Evolutionary conservation across 2,888 invertebrate genomes (phyloP), one percentile per base, ranked within the genome.

Genomic region (Tholera decimalis): DNA sequence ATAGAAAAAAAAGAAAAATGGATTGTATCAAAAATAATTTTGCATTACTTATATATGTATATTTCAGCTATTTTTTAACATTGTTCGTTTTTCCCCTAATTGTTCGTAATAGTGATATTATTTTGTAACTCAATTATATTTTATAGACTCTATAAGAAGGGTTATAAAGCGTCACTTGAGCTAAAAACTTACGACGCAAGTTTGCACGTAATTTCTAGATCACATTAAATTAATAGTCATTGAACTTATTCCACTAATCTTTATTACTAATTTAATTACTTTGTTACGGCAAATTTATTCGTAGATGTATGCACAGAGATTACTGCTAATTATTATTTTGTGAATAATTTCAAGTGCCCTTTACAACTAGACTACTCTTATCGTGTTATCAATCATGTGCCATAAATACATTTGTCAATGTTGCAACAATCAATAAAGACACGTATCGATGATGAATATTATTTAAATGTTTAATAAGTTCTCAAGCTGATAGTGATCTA

Each of bases 291-390:
- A 63, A 59, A 62, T 70, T 57, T 71, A 77, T 60, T 46, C 60
- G 22, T 47, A 50, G 37, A 49, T 30, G 72, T 74, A 72, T 39
- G 24, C 73, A 67, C 68, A 63, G 54, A 63, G 55, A 65, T 65
- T 28, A 24, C 37, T 2, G 18, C 30, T 43, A 54, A 60, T 60
- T 33, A 50, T 60, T 39, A 67, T 58, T n/a, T 64, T 37, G 56
- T 35, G 20, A 73, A 68, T 79, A 73, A 60, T 55, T 60, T 62
- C 75, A 65, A 74, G 59, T 65, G 69, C 54, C 54, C 75, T 79
- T 77, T 77, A 54, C 13, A 44, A 43, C n/a, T 26, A 9, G 28
- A 46, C 18, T 18, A 55, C 33, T 33, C 4, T 28, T 50, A 57
- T 39, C 50, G 30, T 47, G n/a, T 24, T 20, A 62, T 56, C 24